Evolutionary conservation across 2,888 invertebrate species (phyloP).

Genomic region (Noctua janthina): DNA sequence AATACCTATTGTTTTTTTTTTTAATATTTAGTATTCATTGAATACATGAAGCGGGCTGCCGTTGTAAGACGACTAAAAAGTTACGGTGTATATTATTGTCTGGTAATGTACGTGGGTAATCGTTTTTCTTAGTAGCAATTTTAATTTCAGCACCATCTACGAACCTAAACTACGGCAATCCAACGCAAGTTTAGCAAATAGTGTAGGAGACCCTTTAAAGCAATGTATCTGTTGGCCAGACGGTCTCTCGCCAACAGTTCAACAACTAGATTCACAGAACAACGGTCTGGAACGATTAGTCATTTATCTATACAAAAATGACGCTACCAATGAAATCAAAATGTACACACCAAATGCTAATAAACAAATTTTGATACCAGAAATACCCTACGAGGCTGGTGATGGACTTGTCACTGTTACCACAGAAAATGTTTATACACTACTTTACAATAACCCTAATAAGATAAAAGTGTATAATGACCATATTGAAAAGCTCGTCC

Average conservation of each 20-base stretch:
- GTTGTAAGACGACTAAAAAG: no score
- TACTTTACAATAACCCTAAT: conserved; percentile 54
- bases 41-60: no score
- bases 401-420: conserved; percentile 65
- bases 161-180: not conserved
- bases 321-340: conserved; percentile 63
- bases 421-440: conserved; percentile 49
- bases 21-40: no score
- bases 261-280: conserved; percentile 58
- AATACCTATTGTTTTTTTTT: no score
- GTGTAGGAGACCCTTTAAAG: conserved; percentile 9
- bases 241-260: conserved; percentile 49
- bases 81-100: not conserved
- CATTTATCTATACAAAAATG: conserved; percentile 76
- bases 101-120: not conserved
- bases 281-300: conserved; percentile 75
- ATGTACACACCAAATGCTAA: conserved; percentile 74
- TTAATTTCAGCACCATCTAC: conserved; percentile 44
- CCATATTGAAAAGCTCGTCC: conserved; percentile 19
- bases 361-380: conserved; percentile 78
- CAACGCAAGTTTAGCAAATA: conserved; percentile 17
- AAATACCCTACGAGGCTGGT: conserved; percentile 70
- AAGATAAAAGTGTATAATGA: conserved; percentile 48
- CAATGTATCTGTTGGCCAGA: conserved; percentile 71
- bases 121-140: not conserved